A percentile compares a stretch with the other conserved stretches of the same genome.
Evolutionary conservation across 2,797 vertebrate species (phyloP).

Genomic region (Pangasius macronema): DNA sequence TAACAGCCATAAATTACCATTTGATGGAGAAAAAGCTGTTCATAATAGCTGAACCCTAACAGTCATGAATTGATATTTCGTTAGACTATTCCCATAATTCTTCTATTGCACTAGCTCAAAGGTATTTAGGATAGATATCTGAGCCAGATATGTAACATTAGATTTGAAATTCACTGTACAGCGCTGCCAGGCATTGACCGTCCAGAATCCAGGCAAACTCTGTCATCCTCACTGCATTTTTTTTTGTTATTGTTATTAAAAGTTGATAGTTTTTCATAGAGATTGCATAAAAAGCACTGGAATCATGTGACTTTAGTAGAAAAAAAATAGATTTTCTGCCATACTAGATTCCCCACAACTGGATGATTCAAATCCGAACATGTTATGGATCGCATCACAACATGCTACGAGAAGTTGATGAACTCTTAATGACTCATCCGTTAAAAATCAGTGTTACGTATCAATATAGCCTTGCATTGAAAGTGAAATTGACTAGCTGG

Average conservation of each 20-base stretch:
- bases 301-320: neutral
- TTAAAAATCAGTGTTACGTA: neutral
- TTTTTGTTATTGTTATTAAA: neutral
- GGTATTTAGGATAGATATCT: neutral
- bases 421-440: neutral
- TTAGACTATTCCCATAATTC: neutral
- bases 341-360: neutral
- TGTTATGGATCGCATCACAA: neutral
- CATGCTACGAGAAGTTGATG: neutral
- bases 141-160: neutral
- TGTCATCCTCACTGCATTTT: neutral
- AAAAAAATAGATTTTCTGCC: neutral
- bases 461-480: neutral
- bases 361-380: neutral
- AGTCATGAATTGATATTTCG: neutral
- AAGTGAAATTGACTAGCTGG: neutral
- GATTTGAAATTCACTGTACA: neutral
- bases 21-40: neutral
- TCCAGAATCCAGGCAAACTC: neutral
- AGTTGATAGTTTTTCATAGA: neutral
- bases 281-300: neutral
- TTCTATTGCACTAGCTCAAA: neutral
- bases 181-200: neutral
- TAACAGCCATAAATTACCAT: neutral
- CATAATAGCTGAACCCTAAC: neutral